Evolutionary conservation across 1,140 invertebrate species (phyloP).

Genomic region (Acromyrmex echinatior): DNA sequence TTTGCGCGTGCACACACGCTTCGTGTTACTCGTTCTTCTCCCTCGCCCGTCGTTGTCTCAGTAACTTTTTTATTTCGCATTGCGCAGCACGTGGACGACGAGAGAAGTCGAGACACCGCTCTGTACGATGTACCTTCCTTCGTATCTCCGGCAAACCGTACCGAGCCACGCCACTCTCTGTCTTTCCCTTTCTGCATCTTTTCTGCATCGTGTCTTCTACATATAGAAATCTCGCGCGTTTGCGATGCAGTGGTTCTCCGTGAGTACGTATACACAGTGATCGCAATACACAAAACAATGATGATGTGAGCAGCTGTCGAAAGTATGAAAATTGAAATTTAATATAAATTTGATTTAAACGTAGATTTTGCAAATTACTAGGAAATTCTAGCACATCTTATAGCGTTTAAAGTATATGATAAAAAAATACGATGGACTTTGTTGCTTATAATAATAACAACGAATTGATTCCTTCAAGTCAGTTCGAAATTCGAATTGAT

Average conservation of each 20-base stretch:
- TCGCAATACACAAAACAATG: background rate
- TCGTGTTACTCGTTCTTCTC: conserved; percentile 24
- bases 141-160: conserved; percentile 72
- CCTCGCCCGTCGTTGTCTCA: background rate
- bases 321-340: background rate
- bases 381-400: background rate
- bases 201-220: conserved; percentile 65
- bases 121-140: conserved; percentile 16
- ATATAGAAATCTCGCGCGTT: conserved; percentile 78
- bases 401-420: background rate
- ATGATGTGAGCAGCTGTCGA: background rate
- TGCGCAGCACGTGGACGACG: conserved; percentile 60
- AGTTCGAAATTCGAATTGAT: background rate
- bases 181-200: conserved; percentile 14
- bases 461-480: too few relatives aligned
- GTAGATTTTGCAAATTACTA: background rate
- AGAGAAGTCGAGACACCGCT: conserved; percentile 65
- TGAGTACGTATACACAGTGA: background rate
- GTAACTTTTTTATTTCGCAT: conserved; percentile 63
- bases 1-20: conserved; percentile 28
- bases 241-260: conserved; percentile 74
- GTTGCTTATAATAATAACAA: too few relatives aligned
- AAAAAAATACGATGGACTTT: background rate
- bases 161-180: conserved; percentile 64
- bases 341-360: background rate